Conservation (phyloP, 2,888 invertebrate genomes). For the Microctonus brassicae region DNA sequence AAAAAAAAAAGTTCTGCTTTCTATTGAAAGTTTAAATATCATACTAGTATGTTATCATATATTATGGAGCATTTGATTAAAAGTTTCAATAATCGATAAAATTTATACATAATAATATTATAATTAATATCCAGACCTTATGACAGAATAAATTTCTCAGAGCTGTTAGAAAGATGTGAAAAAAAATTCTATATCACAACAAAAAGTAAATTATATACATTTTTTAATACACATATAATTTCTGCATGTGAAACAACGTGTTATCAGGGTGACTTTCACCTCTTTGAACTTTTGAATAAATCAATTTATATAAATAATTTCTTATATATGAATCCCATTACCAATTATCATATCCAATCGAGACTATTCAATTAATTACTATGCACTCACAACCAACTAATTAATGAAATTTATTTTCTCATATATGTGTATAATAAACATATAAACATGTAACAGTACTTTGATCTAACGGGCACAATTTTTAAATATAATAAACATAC, state of each 20-base stretch:
- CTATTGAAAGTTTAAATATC: slow-evolving; percentile 15
- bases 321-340: background rate
- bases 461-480: background rate
- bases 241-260: background rate
- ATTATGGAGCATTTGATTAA: background rate
- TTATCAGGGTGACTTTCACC: slow-evolving; percentile 2
- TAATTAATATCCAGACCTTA: too few species aligned
- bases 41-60: slow-evolving; percentile 4
- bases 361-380: slow-evolving; percentile 4
- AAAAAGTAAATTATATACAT: background rate
- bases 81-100: slow-evolving; percentile 4
- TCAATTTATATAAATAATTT: background rate
- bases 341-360: slow-evolving; percentile 17
- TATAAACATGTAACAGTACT: background rate
- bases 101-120: too few species aligned
- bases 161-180: background rate
- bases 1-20: slow-evolving; percentile 4
- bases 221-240: background rate
- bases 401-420: background rate
- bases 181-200: background rate
- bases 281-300: background rate
- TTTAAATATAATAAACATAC: background rate
- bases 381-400: background rate
- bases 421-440: background rate
- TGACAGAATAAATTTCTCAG: too few species aligned